Percentiles rank a stretch among this genome's conserved stretches.
Conservation (phyloP, 1,140 invertebrate genomes). For the Grapholita molesta region DNA sequence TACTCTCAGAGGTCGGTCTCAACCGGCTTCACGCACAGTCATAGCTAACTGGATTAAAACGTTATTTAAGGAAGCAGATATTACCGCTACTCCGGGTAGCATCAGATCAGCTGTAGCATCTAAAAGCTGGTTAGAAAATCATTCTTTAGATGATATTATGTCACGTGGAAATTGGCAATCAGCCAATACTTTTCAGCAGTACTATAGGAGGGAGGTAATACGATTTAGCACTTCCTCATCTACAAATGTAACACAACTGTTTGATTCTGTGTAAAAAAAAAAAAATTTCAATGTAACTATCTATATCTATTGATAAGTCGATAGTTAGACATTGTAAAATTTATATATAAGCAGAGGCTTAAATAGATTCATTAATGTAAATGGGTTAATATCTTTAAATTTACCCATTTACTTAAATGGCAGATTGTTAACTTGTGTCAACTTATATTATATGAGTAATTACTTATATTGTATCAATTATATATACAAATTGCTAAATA, state of each 20-base stretch:
- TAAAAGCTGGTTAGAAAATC: constrained; percentile 26
- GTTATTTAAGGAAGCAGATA: constrained; percentile 26
- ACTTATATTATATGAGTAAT: too few species aligned
- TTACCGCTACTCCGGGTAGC: constrained; percentile 34
- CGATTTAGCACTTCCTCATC: neutral
- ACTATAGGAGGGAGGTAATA: constrained; percentile 31
- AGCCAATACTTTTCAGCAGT: constrained; percentile 32
- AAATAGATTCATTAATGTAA: too few species aligned
- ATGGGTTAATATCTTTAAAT: too few species aligned
- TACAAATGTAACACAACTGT: neutral
- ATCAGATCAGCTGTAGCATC: constrained; percentile 34
- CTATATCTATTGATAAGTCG: too few species aligned
- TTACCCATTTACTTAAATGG: too few species aligned
- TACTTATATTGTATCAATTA: too few species aligned
- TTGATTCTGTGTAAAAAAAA: neutral
- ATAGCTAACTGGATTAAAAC: constrained; percentile 37
- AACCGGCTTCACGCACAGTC: constrained; percentile 34
- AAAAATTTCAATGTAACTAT: too few species aligned
- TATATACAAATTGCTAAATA: too few species aligned
- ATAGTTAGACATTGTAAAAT: too few species aligned
- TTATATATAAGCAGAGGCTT: too few species aligned
- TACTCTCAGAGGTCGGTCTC: constrained; percentile 22
- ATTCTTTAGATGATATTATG: constrained; percentile 34
- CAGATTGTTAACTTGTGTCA: too few species aligned
- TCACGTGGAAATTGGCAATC: constrained; percentile 35